These are phyloP conservation scores for Dryoscopus gambensis DNA, from an alignment of 2,113 vertebrate species.

Conservation along the genomic window DNA sequence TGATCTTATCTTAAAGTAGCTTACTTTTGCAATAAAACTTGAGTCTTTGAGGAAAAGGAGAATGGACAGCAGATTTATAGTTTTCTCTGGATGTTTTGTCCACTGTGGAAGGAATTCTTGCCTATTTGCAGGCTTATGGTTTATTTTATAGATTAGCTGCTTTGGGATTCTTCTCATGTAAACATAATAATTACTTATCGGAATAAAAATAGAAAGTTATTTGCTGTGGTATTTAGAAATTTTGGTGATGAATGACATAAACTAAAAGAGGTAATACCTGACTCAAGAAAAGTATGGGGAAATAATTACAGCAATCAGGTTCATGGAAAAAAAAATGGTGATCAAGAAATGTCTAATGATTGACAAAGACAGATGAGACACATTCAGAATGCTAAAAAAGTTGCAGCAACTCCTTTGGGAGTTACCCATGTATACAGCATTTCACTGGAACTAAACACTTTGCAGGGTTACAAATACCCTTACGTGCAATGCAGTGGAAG, in stretches of 20 bases:
- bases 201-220: slow-evolving; percentile 15
- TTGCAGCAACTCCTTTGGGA: background rate
- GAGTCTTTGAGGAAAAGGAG: background rate
- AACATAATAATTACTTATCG: background rate
- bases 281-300: background rate
- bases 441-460: background rate
- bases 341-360: background rate
- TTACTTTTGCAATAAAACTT: background rate
- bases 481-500: background rate
- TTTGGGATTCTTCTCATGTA: background rate
- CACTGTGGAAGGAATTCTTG: background rate
- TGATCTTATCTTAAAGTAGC: background rate
- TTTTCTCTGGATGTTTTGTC: background rate
- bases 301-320: slow-evolving; percentile 23
- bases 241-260: background rate
- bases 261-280: background rate
- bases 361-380: background rate
- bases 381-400: background rate
- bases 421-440: background rate
- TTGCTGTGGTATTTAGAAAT: slow-evolving; percentile 21
- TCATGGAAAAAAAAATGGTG: background rate
- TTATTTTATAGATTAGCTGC: background rate
- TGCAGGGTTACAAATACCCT: background rate
- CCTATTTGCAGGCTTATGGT: background rate
- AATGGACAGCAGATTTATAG: background rate